phyloP scores from a whole-genome alignment of 2,888 invertebrate species.

The Camponotus fellah region DNA sequence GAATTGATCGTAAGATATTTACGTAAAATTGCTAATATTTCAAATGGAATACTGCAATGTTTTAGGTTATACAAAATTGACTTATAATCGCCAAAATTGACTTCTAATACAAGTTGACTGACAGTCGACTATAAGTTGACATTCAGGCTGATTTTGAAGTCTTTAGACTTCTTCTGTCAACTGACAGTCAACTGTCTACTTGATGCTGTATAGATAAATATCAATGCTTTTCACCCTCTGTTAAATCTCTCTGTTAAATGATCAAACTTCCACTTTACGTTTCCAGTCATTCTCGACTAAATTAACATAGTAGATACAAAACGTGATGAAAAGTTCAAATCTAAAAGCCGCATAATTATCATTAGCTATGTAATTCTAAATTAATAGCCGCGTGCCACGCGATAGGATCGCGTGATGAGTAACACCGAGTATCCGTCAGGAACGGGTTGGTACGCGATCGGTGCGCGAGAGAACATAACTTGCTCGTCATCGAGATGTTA shows the following conservation, averaged over 20 bases:
- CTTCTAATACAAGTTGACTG: too few relatives aligned
- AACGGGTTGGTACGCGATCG: background rate
- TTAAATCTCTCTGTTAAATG: slow-evolving; percentile 6
- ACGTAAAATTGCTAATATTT: too few relatives aligned
- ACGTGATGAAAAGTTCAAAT: slow-evolving; percentile 39
- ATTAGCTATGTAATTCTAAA: slow-evolving; percentile 34
- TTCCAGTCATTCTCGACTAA: background rate
- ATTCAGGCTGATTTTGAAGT: too few relatives aligned
- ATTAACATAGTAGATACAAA: background rate
- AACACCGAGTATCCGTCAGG: slow-evolving; percentile 12
- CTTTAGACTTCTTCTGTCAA: too few relatives aligned
- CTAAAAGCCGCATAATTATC: slow-evolving; percentile 19
- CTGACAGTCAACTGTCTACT: too few relatives aligned
- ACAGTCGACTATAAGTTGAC: too few relatives aligned
- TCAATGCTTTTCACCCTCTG: background rate
- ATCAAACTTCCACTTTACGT: slow-evolving; percentile 7
- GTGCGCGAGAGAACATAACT: slow-evolving; percentile 1
- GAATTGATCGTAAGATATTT: too few relatives aligned
- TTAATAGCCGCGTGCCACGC: slow-evolving; percentile 25
- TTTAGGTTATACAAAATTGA: too few relatives aligned
- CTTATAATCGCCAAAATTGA: too few relatives aligned
- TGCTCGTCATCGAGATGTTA: slow-evolving; percentile 30
- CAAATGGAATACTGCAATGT: too few relatives aligned
- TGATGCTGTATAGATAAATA: background rate
- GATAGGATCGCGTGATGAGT: slow-evolving; percentile 15